Conservation (phyloP, 2,113 vertebrate genomes). For the Tinamus guttatus region DNA sequence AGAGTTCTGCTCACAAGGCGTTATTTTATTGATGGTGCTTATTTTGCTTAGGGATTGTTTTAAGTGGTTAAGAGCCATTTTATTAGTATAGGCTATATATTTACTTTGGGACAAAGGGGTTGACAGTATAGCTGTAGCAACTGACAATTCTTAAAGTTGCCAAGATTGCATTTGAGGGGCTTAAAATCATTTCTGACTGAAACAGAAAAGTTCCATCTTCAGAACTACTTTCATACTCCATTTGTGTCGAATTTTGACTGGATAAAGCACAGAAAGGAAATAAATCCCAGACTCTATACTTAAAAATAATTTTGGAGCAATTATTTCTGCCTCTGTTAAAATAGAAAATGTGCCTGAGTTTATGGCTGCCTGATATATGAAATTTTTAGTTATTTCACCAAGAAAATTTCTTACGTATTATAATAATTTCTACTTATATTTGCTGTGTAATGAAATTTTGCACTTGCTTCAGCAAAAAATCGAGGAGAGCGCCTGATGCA, state of each 20-base stretch:
- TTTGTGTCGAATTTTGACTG: neutral
- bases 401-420: neutral
- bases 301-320: neutral
- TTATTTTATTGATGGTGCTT: neutral
- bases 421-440: neutral
- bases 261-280: neutral
- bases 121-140: neutral
- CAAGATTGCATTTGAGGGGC: neutral
- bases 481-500: neutral
- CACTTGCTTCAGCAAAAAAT: neutral
- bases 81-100: neutral
- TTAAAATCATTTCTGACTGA: neutral
- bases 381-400: neutral
- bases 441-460: neutral
- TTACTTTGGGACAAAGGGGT: neutral
- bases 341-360: neutral
- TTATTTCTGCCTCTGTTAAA: neutral
- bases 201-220: neutral
- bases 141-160: neutral
- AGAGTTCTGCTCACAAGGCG: neutral
- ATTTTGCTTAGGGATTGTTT: conserved; percentile 5
- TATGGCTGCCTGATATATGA: neutral
- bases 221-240: neutral
- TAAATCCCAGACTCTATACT: neutral
- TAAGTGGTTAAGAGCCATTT: neutral